These are phyloP conservation scores for Drosophila colorata DNA, from an alignment of 2,888 invertebrate genomes.

Conservation along the genomic window DNA sequence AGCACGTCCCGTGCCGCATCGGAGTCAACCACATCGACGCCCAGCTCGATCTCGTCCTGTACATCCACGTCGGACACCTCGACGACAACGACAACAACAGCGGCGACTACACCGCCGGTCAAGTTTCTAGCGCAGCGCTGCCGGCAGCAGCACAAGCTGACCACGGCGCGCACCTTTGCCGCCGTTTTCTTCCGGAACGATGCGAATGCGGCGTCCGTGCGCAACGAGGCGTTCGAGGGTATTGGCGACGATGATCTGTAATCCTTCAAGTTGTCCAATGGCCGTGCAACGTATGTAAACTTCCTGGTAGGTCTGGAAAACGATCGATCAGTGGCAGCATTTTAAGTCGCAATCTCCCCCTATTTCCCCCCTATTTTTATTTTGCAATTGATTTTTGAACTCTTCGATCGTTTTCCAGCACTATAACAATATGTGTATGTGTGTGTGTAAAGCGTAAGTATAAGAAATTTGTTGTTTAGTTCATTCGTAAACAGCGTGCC, in stretches of 20 bases:
- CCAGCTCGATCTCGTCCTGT: constrained; percentile 60
- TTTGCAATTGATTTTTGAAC: neutral
- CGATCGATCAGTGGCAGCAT: constrained; percentile 22
- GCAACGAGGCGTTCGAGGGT: constrained; percentile 97
- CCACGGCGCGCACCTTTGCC: constrained; percentile 83
- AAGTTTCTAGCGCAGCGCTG: constrained; percentile 89
- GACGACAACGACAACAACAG: constrained; percentile 46
- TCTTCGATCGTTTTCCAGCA: constrained; percentile 30
- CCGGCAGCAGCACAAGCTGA: constrained; percentile 86
- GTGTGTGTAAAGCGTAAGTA: constrained; percentile 29
- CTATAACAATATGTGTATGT: constrained; percentile 30
- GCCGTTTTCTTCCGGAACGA: constrained; percentile 90
- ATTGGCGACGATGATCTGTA: constrained; percentile 97
- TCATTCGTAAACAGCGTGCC: constrained; percentile 49
- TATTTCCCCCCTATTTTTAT: neutral
- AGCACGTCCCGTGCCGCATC: constrained; percentile 58
- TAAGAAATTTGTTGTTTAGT: constrained; percentile 48
- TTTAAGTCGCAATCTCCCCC: constrained; percentile 2
- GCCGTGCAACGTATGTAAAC: constrained; percentile 21
- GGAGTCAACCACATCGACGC: constrained; percentile 71
- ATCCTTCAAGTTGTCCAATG: constrained; percentile 52
- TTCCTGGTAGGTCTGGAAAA: constrained; percentile 28
- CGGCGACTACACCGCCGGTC: constrained; percentile 75
- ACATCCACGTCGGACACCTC: constrained; percentile 51
- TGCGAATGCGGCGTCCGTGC: constrained; percentile 87